phyloP scores from a whole-genome alignment of 2,888 invertebrate genomes.

The Ormyrus labotus region DNA sequence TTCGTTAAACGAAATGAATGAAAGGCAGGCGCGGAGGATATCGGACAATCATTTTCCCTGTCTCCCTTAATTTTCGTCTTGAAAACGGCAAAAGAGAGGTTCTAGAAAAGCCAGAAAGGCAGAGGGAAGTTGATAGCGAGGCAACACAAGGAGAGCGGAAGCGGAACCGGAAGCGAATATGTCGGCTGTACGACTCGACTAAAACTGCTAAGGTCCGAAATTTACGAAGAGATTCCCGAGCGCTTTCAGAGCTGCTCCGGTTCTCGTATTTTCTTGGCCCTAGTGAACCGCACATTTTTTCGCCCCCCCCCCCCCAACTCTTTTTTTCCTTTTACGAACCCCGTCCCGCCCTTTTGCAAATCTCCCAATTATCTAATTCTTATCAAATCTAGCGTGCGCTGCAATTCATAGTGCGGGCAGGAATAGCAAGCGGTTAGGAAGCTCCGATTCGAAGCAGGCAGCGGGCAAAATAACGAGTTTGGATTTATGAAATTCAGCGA shows the following conservation, averaged over 20 bases:
- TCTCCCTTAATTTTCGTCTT: conserved; percentile 26
- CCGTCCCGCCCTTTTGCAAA: background rate
- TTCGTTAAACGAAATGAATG: conserved; percentile 28
- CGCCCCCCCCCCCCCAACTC: background rate
- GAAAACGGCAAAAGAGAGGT: background rate
- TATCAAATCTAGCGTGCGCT: conserved; percentile 45
- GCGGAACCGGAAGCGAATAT: conserved; percentile 60
- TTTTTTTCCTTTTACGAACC: background rate
- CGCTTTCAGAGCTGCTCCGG: conserved; percentile 50
- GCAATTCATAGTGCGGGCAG: conserved; percentile 24
- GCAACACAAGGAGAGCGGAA: conserved; percentile 55
- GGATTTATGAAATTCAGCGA: too few relatives aligned
- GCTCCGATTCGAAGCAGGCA: too few relatives aligned
- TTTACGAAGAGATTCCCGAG: conserved; percentile 57
- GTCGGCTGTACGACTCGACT: conserved; percentile 58
- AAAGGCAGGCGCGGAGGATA: conserved; percentile 33
- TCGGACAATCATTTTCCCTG: conserved; percentile 36
- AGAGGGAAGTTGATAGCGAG: conserved; percentile 42
- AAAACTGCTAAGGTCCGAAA: conserved; percentile 56
- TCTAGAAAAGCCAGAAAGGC: conserved; percentile 13
- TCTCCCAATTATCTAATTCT: conserved; percentile 51
- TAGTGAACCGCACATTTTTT: conserved; percentile 36
- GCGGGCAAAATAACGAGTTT: too few relatives aligned
- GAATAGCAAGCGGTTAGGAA: background rate
- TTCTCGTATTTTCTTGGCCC: conserved; percentile 55